Percentiles rank a stretch among this genome's conserved stretches.
These are phyloP conservation scores for Hippoglossus hippoglossus DNA, from an alignment of 2,797 vertebrate genomes.

Conservation along the genomic window DNA sequence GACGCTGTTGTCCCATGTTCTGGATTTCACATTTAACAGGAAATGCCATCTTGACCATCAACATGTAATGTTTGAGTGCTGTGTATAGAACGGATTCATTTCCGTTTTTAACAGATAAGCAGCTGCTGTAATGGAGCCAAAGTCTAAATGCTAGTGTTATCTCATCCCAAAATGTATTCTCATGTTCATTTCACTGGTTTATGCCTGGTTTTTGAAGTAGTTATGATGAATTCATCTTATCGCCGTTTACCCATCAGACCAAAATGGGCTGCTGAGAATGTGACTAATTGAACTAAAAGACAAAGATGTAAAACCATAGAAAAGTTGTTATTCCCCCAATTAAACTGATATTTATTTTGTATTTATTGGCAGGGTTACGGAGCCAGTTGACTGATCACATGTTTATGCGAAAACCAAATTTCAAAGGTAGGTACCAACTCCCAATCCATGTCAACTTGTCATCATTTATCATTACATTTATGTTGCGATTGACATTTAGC, in stretches of 20 bases:
- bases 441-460: neutral
- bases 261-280: slow-evolving; percentile 80
- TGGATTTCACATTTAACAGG: neutral
- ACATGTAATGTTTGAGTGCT: neutral
- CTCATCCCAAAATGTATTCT: neutral
- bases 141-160: neutral
- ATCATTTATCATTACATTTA: neutral
- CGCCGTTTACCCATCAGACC: slow-evolving; percentile 90
- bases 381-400: neutral
- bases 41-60: neutral
- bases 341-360: slow-evolving; percentile 3
- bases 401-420: neutral
- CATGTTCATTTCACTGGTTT: neutral
- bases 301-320: neutral
- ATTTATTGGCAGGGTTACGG: neutral
- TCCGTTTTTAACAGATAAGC: slow-evolving; percentile 36
- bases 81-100: neutral
- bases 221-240: slow-evolving; percentile 72
- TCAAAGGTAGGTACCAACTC: slow-evolving; percentile 18
- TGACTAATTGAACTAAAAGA: slow-evolving; percentile 80
- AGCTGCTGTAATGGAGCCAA: neutral
- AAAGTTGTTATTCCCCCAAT: neutral
- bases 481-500: neutral
- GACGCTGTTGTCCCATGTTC: neutral
- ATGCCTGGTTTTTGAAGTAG: slow-evolving; percentile 14